Evolutionary conservation across 1,140 invertebrate genomes (phyloP).

Genomic region (Drosophila kepulauana): DNA sequence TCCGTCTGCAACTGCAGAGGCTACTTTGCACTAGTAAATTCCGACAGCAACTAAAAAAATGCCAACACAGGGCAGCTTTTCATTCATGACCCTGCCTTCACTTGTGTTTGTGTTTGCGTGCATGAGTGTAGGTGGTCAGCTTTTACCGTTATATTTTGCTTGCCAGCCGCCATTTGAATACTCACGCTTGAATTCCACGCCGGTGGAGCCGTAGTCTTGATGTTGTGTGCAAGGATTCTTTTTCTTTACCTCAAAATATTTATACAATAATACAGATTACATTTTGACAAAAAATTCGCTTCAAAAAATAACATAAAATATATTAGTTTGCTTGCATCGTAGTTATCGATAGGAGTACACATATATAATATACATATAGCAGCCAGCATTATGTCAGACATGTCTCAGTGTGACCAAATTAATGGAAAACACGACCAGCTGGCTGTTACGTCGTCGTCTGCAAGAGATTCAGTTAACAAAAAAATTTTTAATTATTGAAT

Average conservation of each 20-base stretch:
- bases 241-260: neutral
- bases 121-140: conserved; percentile 33
- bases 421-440: conserved; percentile 20
- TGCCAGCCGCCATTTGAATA: conserved; percentile 1
- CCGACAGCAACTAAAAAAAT: conserved; percentile 69
- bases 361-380: neutral
- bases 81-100: conserved; percentile 61
- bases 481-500: conserved; percentile 31
- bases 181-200: conserved; percentile 32
- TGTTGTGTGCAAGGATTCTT: neutral
- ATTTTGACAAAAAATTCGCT: conserved; percentile 27
- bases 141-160: conserved; percentile 41
- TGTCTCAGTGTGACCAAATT: conserved; percentile 11
- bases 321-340: conserved; percentile 4
- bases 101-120: neutral
- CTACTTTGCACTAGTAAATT: conserved; percentile 76
- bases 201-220: neutral
- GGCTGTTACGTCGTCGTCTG: conserved; percentile 61
- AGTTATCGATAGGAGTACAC: conserved; percentile 3
- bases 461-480: conserved; percentile 15
- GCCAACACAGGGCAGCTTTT: conserved; percentile 45
- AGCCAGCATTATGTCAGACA: conserved; percentile 21
- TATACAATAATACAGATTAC: conserved; percentile 20
- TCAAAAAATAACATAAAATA: conserved; percentile 12
- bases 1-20: conserved; percentile 42